Conservation (phyloP, 1,140 invertebrate genomes). For the Saccostrea glomerata region DNA sequence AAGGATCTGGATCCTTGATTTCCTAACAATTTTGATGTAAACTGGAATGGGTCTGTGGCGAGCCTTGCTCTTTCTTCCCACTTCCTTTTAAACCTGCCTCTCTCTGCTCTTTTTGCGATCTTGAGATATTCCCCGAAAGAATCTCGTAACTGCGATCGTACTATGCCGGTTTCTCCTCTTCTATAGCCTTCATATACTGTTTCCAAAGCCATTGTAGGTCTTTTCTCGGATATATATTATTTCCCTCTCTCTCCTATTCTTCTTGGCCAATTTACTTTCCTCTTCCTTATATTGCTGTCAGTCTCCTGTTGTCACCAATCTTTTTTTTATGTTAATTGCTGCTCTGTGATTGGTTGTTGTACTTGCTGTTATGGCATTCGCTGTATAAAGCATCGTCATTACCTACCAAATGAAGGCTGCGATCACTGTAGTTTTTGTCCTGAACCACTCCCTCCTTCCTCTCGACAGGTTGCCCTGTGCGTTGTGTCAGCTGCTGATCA, state of each 20-base stretch:
- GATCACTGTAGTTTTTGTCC: not conserved
- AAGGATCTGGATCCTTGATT: too few species aligned
- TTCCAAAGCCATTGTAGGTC: not conserved
- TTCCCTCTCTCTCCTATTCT: too few species aligned
- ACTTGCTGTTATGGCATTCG: too few species aligned
- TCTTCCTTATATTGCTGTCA: too few species aligned
- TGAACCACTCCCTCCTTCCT: not conserved
- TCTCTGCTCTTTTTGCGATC: slow-evolving; percentile 20
- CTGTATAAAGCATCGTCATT: too few species aligned
- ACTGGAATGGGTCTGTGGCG: too few species aligned
- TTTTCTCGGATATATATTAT: slow-evolving; percentile 19
- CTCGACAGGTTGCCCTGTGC: not conserved
- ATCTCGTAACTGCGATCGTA: slow-evolving; percentile 4
- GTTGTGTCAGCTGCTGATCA: slow-evolving; percentile 25
- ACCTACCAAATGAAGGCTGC: not conserved
- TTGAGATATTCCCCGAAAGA: not conserved
- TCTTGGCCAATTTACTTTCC: too few species aligned
- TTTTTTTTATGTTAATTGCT: not conserved
- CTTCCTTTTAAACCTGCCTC: slow-evolving; percentile 35
- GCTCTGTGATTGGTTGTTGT: too few species aligned
- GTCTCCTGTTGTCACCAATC: slow-evolving; percentile 26
- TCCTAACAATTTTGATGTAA: too few species aligned
- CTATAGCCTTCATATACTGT: not conserved
- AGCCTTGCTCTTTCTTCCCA: too few species aligned
- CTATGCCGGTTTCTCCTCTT: slow-evolving; percentile 30